These are phyloP conservation scores for Cylloceria caligata DNA, from an alignment of 2,888 invertebrate species.

Conservation along the genomic window DNA sequence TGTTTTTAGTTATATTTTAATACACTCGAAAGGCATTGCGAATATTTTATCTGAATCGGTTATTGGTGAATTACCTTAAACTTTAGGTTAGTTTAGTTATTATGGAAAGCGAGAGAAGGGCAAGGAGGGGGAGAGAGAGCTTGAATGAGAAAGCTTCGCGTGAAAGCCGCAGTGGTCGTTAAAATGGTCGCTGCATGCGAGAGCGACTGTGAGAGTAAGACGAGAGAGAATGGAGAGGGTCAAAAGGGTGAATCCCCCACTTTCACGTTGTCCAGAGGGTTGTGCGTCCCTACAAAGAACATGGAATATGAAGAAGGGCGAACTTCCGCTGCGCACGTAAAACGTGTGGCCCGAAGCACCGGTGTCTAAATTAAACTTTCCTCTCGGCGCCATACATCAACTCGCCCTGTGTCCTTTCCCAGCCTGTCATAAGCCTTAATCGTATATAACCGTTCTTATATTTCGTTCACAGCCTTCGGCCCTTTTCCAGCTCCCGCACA, in stretches of 20 bases:
- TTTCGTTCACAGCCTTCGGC: slow-evolving; percentile 20
- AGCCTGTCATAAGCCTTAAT: slow-evolving; percentile 42
- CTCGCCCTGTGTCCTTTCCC: slow-evolving; percentile 15
- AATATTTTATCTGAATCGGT: no score
- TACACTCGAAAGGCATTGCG: no score
- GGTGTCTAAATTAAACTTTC: slow-evolving; percentile 36
- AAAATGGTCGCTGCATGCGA: slow-evolving; percentile 1
- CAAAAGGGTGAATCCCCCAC: slow-evolving; percentile 4
- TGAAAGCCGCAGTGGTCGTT: slow-evolving; percentile 7
- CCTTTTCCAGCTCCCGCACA: slow-evolving; percentile 22
- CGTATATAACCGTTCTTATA: slow-evolving; percentile 8
- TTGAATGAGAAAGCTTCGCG: slow-evolving; percentile 23
- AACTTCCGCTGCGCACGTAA: slow-evolving; percentile 33
- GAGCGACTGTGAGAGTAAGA: not conserved
- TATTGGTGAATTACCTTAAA: not conserved
- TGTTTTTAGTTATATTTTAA: no score
- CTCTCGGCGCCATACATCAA: slow-evolving; percentile 42
- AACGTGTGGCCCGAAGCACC: not conserved
- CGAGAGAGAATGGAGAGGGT: not conserved
- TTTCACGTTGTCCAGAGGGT: slow-evolving; percentile 28
- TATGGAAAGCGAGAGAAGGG: not conserved
- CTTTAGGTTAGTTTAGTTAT: not conserved
- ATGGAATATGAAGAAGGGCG: slow-evolving; percentile 15
- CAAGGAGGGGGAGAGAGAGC: not conserved
- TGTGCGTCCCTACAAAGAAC: slow-evolving; percentile 2